Evolutionary conservation across 2,113 vertebrate genomes (phyloP), one percentile per base, ranked within the genome.

Genomic region (Oryzias celebensis): DNA sequence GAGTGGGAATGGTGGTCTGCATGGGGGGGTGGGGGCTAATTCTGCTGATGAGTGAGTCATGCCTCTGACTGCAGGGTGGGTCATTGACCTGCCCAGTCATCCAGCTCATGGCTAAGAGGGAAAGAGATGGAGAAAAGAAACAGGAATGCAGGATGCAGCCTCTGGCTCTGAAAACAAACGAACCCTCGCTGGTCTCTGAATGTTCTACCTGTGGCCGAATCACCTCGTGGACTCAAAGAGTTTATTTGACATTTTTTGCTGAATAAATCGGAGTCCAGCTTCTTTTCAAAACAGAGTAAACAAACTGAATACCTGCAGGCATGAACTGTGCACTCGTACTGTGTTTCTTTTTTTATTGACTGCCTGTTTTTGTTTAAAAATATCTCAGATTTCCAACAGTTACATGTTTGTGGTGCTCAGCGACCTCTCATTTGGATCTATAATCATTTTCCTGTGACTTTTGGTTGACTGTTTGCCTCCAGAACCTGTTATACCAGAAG

Each of bases 1-100:
- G 45, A 60, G 36, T 18, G 7, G 48, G 31, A 17, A 17, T 36
- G 16, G 26, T 63, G 58, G 66, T 72, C 65, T 61, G 62, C 44
- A n/a, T 52, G 14, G 43, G 15, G 43, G 22, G 52, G 53, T 18
- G 17, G 36, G 52, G 15, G 60, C 43, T 36, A 52, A 31, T 58
- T 65, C 51, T 41, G 59, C 51, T 58, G 64, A 68, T 62, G 63
- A 73, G 62, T 87, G 85, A 89, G 75, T 86, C 85, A 85, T 78
- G 26, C 49, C 58, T 61, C 48, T 62, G 76, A 71, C 74, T 72
- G 52, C 15, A 28, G 73, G 76, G 77, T 70, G 77, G 79, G 82
- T 86, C 74, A 56, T 14, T 68, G 80, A 85, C 85, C 82, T 70
- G 55, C 72, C 41, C 45, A 78, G 71, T 79, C 70, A 50, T 45